A percentile compares a stretch with the other conserved stretches of the same genome.
These are phyloP conservation scores for Campoletis sonorensis DNA, from an alignment of 1,140 invertebrate species.

Conservation along the genomic window DNA sequence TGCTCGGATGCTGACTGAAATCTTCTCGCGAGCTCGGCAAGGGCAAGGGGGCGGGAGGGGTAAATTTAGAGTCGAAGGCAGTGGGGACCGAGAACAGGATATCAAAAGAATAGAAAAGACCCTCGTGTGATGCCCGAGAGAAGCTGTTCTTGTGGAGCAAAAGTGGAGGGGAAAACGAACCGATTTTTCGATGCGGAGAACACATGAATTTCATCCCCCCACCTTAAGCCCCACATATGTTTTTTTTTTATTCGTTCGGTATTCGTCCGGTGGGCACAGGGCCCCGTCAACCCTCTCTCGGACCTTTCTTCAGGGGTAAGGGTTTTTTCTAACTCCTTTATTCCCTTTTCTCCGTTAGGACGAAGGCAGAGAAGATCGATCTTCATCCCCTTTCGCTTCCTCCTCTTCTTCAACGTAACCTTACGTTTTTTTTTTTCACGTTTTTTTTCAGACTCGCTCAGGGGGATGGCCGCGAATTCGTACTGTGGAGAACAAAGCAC, in stretches of 20 bases:
- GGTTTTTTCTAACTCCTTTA: constrained; percentile 48
- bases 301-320: constrained; percentile 61
- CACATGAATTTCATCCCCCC: not conserved
- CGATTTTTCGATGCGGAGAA: constrained; percentile 45
- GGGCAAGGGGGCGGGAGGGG: constrained; percentile 37
- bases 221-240: constrained; percentile 2
- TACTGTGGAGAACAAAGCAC: constrained; percentile 32
- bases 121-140: constrained; percentile 52
- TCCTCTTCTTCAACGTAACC: constrained; percentile 6
- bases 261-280: not conserved
- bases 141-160: constrained; percentile 1
- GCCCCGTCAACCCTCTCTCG: constrained; percentile 48
- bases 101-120: constrained; percentile 76
- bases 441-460: constrained; percentile 54
- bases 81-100: constrained; percentile 68
- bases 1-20: constrained; percentile 74
- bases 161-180: constrained; percentile 41
- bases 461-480: constrained; percentile 56
- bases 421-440: constrained; percentile 44
- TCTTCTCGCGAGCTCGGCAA: not conserved
- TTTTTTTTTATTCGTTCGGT: constrained; percentile 42
- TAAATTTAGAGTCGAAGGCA: constrained; percentile 46
- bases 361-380: constrained; percentile 5
- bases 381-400: constrained; percentile 29
- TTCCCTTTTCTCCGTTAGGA: constrained; percentile 25